Evolutionary conservation across 2,113 vertebrate genomes (phyloP).

Genomic region (Pomatorhinus ruficollis): DNA sequence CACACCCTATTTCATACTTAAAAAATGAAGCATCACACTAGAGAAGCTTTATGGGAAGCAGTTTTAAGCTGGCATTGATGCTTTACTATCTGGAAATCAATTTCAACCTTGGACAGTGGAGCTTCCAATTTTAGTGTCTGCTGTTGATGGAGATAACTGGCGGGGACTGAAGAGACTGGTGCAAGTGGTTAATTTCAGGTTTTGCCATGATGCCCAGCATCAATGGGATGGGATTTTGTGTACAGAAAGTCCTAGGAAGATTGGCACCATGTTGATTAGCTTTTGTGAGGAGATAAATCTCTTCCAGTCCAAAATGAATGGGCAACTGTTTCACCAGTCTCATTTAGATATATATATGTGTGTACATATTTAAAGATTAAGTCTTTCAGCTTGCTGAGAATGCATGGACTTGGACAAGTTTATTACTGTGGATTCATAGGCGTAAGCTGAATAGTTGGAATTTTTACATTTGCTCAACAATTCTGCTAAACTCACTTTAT

Average conservation of each 20-base stretch:
- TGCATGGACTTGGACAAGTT: background rate
- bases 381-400: background rate
- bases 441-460: background rate
- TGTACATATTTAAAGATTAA: background rate
- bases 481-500: background rate
- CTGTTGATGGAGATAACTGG: background rate
- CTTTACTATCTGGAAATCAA: conserved; percentile 30
- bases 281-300: background rate
- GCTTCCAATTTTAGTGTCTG: background rate
- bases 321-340: background rate
- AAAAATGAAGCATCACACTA: background rate
- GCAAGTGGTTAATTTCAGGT: background rate
- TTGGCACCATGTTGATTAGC: background rate
- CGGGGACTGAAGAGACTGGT: background rate
- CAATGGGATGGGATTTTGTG: background rate
- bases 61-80: background rate
- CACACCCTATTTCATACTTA: background rate
- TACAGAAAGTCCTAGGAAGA: background rate
- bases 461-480: conserved; percentile 13
- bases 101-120: background rate
- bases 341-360: background rate
- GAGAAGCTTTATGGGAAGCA: background rate
- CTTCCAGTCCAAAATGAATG: background rate
- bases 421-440: background rate
- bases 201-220: background rate